phyloP scores from a whole-genome alignment of 2,888 invertebrate genomes.

The Torymus aiolomorphi region DNA sequence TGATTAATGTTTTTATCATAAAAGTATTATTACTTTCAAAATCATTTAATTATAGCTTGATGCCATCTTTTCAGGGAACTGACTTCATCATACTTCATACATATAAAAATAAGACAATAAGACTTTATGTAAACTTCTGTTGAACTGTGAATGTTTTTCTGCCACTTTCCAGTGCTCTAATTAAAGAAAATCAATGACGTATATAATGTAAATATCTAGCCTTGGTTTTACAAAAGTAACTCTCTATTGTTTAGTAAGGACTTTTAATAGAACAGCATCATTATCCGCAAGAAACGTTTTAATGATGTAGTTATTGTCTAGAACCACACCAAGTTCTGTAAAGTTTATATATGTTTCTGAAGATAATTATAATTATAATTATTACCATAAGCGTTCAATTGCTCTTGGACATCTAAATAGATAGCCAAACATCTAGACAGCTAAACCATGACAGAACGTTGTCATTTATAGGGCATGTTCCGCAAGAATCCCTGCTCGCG shows the following conservation, averaged over 20 bases:
- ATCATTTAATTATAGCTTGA: too few species aligned
- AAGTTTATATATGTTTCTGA: not conserved
- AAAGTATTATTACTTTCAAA: too few species aligned
- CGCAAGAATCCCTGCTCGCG: too few species aligned
- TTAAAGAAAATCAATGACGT: constrained; percentile 48
- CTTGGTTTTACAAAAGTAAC: constrained; percentile 30
- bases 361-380: constrained; percentile 13
- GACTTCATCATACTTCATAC: too few species aligned
- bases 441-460: constrained; percentile 98
- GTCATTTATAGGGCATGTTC: too few species aligned
- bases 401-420: constrained; percentile 97
- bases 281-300: constrained; percentile 2
- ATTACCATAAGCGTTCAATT: constrained; percentile 96
- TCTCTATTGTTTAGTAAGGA: constrained; percentile 16
- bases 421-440: too few species aligned
- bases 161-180: constrained; percentile 16
- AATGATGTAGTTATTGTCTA: too few species aligned
- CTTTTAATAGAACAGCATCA: constrained; percentile 18
- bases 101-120: not conserved
- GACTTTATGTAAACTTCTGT: constrained; percentile 5
- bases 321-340: too few species aligned
- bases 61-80: too few species aligned
- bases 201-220: constrained; percentile 24
- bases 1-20: too few species aligned
- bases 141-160: constrained; percentile 16